Percentiles rank a stretch among this genome's conserved stretches.
These are phyloP conservation scores for Lophius americanus DNA, from an alignment of 2,797 vertebrate genomes.

Conservation along the genomic window DNA sequence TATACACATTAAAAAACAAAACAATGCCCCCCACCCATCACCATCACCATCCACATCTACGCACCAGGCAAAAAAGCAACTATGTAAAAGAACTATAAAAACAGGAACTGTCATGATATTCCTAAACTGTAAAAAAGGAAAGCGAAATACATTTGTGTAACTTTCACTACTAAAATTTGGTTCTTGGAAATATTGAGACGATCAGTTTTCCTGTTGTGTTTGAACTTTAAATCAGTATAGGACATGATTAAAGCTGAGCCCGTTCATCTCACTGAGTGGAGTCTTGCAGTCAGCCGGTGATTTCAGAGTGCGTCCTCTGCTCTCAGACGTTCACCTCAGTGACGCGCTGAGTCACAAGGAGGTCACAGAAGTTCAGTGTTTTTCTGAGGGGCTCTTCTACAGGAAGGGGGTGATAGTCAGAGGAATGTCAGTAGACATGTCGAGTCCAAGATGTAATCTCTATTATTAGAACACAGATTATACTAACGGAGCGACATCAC, in stretches of 20 bases:
- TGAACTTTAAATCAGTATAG: neutral
- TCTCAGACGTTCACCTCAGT: neutral
- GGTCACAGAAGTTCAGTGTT: conserved; percentile 28
- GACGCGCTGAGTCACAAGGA: conserved; percentile 1
- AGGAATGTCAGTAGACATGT: conserved; percentile 35
- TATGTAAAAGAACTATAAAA: too few relatives aligned
- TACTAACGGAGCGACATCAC: conserved; percentile 44
- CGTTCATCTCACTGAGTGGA: neutral
- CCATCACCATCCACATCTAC: too few relatives aligned
- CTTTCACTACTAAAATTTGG: too few relatives aligned
- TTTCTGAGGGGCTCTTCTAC: neutral
- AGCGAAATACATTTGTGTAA: too few relatives aligned
- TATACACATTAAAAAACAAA: too few relatives aligned
- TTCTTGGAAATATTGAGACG: too few relatives aligned
- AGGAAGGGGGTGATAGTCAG: conserved; percentile 13
- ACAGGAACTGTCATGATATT: too few relatives aligned
- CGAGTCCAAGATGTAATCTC: conserved; percentile 60
- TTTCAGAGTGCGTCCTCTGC: too few relatives aligned
- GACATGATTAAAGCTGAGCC: neutral
- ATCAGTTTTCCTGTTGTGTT: neutral
- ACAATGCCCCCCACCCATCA: too few relatives aligned
- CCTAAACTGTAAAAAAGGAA: too few relatives aligned
- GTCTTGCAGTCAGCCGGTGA: neutral
- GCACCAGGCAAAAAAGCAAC: too few relatives aligned
- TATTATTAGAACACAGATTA: conserved; percentile 69